Conservation (phyloP, 2,888 invertebrate species). For the Pecten maximus region DNA sequence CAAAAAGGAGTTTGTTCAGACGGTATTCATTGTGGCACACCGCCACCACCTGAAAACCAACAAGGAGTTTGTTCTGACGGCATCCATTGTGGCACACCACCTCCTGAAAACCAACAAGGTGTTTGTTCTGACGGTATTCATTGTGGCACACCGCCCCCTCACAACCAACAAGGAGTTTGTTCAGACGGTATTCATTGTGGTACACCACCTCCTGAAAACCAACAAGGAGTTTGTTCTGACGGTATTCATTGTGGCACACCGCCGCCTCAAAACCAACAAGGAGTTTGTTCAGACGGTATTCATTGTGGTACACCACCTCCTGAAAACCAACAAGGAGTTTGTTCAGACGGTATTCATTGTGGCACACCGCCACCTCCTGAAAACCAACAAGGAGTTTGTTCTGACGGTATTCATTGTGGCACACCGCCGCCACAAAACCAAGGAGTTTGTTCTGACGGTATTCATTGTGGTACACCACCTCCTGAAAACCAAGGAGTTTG, state of each 20-base stretch:
- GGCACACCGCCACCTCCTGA: constrained; percentile 46
- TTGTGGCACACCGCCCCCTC: constrained; percentile 58
- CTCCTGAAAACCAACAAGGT: constrained; percentile 51
- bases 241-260: constrained; percentile 66
- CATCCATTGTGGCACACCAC: constrained; percentile 64
- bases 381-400: constrained; percentile 47
- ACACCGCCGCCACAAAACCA: constrained; percentile 46
- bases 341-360: constrained; percentile 54
- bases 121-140: constrained; percentile 60
- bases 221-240: constrained; percentile 52
- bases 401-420: constrained; percentile 56
- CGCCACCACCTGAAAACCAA: constrained; percentile 40
- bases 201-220: constrained; percentile 46
- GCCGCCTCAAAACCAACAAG: constrained; percentile 54
- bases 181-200: constrained; percentile 52
- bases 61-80: constrained; percentile 57
- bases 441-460: constrained; percentile 55
- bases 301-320: constrained; percentile 60
- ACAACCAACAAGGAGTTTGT: constrained; percentile 49
- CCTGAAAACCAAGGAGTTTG: constrained; percentile 48
- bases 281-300: constrained; percentile 58
- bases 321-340: constrained; percentile 49
- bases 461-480: constrained; percentile 59
- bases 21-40: constrained; percentile 53
- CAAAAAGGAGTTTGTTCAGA: constrained; percentile 46